A percentile compares a stretch with the other conserved stretches of the same genome.
These are phyloP conservation scores for Drosophila formosana DNA, from an alignment of 2,888 invertebrate species.

Conservation along the genomic window DNA sequence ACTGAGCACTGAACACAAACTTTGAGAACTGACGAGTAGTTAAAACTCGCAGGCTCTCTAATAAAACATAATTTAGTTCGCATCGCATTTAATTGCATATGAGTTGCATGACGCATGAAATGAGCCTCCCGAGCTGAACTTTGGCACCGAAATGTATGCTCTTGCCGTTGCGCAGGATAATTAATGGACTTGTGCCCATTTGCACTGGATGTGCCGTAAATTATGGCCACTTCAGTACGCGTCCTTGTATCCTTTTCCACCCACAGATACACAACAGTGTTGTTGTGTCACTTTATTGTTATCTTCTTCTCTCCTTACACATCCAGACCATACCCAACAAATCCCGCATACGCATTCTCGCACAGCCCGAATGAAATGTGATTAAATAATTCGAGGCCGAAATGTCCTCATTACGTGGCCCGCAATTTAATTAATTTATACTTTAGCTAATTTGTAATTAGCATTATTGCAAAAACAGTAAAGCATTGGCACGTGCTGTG, in stretches of 20 bases:
- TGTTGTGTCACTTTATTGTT: slow-evolving; percentile 47
- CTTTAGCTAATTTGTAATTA: slow-evolving; percentile 59
- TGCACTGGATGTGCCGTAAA: slow-evolving; percentile 51
- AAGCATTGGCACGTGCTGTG: slow-evolving; percentile 14
- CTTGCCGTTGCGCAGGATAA: slow-evolving; percentile 40
- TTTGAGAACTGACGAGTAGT: slow-evolving; percentile 1
- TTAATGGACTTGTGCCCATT: slow-evolving; percentile 69
- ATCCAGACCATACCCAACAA: background rate
- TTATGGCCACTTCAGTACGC: slow-evolving; percentile 52
- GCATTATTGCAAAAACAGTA: slow-evolving; percentile 22
- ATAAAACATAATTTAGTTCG: slow-evolving; percentile 24
- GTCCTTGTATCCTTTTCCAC: slow-evolving; percentile 50
- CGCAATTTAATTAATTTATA: slow-evolving; percentile 60
- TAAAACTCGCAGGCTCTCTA: background rate
- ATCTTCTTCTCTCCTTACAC: slow-evolving; percentile 8
- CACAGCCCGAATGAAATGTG: background rate
- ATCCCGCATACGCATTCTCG: slow-evolving; percentile 7
- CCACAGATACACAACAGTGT: slow-evolving; percentile 16
- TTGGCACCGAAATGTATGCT: slow-evolving; percentile 12
- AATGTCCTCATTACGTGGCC: slow-evolving; percentile 41
- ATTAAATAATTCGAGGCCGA: slow-evolving; percentile 24
- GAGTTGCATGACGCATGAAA: slow-evolving; percentile 21
- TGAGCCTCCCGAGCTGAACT: slow-evolving; percentile 2
- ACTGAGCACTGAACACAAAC: slow-evolving; percentile 21
- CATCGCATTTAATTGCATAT: slow-evolving; percentile 47